Evolutionary conservation across 1,140 invertebrate genomes (phyloP).

Genomic region (Leucophenga varia): DNA sequence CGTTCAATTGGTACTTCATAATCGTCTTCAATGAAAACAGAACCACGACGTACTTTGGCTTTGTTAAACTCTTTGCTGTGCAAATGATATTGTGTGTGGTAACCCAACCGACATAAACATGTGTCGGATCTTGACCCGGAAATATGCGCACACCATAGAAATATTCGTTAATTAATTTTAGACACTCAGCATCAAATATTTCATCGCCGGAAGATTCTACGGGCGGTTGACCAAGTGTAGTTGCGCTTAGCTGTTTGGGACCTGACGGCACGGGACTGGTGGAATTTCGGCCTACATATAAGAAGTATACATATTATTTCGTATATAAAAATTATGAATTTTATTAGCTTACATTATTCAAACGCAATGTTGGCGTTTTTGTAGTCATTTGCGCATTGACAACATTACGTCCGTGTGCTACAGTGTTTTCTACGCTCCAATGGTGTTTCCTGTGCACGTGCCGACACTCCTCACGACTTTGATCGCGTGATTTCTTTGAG

Average conservation of each 20-base stretch:
- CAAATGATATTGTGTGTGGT: slow-evolving; percentile 92
- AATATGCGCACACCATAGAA: slow-evolving; percentile 93
- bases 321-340: no score
- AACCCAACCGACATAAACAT: slow-evolving; percentile 99
- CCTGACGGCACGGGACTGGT: slow-evolving; percentile 63
- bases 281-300: slow-evolving; percentile 50
- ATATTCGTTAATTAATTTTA: slow-evolving; percentile 96
- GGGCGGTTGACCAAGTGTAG: slow-evolving; percentile 63
- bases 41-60: slow-evolving; percentile 79
- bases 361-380: slow-evolving; percentile 36
- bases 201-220: slow-evolving; percentile 79
- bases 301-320: no score
- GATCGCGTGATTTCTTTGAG: slow-evolving; percentile 51
- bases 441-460: slow-evolving; percentile 28
- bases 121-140: slow-evolving; percentile 95
- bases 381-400: slow-evolving; percentile 47
- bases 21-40: slow-evolving; percentile 82
- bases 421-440: slow-evolving; percentile 46
- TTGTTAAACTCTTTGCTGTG: slow-evolving; percentile 90
- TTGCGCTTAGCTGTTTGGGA: slow-evolving; percentile 72
- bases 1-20: slow-evolving; percentile 74
- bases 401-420: slow-evolving; percentile 51
- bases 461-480: slow-evolving; percentile 48
- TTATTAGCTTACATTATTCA: slow-evolving; percentile 34
- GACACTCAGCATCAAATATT: slow-evolving; percentile 80